Evolutionary conservation across 2,888 invertebrate genomes (phyloP), one percentile per base, ranked within the genome.

Genomic region (Amphimallon solstitiale): DNA sequence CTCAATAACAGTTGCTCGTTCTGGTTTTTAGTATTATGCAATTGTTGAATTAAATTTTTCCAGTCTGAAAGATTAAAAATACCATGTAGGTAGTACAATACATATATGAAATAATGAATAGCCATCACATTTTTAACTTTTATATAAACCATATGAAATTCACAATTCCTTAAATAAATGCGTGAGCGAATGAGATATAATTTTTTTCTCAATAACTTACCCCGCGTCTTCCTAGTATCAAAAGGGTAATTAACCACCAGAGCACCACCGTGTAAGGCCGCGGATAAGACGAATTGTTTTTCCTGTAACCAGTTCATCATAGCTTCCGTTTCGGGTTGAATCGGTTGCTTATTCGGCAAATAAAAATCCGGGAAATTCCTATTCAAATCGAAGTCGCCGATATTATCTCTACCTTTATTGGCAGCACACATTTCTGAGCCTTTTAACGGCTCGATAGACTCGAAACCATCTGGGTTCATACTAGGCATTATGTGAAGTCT

Each of bases 381-480:
- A 75, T 90, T 90, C 63, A 85, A 75, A 72, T 85, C 84, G 12
- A 77, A 68, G 2, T 70, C 68, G 17, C 71, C 72, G 0, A 72
- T 75, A 66, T 80, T 82, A 3, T 67, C 68, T 64, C 81, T 74
- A 2, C 81, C 82, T 2, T 67, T 37, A 38, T 76, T 75, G 4
- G 74, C 73, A 0, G 46, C 23, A 67, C 82, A 83, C 2, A 70
- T 63, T 4, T 77, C 76, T n/a, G n/a, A n/a, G 63, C 75, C 76
- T n/a, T 49, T 67, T 1, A 82, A 73, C 1, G 66, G 65, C 2
- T 2, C 5, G 4, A 21, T 3, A 10, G 12, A 7, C 35, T 78
- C 79, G 79, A 89, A 91, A 23, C 92, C 92, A 77, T 92, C 92
- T 0, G 92, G 92, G 78, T 92, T 92, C 88, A 92, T 87, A 7